phyloP scores from a whole-genome alignment of 1,140 invertebrate species.

The Heliconius melpomene region DNA sequence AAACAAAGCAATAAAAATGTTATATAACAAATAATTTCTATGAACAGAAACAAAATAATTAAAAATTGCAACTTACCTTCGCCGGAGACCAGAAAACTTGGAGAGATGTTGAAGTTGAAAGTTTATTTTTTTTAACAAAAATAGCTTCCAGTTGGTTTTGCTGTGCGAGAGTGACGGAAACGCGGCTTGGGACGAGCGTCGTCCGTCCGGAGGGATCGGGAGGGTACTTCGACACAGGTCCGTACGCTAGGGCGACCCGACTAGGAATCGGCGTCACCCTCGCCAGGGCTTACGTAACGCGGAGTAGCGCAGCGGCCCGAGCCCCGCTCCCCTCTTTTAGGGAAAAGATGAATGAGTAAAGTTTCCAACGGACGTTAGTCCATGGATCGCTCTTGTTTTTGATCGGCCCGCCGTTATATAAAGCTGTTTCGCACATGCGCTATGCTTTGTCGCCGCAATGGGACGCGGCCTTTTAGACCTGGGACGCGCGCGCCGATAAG shows the following conservation, averaged over 20 bases:
- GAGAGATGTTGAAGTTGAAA: constrained; percentile 43
- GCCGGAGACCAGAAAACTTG: constrained; percentile 40
- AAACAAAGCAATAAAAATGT: constrained; percentile 40
- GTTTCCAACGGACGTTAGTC: constrained; percentile 75
- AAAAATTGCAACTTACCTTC: constrained; percentile 55
- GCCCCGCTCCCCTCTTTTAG: constrained; percentile 70
- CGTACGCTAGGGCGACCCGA: constrained; percentile 62
- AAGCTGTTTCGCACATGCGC: constrained; percentile 61
- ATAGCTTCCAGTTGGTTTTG: constrained; percentile 20
- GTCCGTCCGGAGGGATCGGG: constrained; percentile 33
- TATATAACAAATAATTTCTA: constrained; percentile 52
- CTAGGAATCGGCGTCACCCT: constrained; percentile 64
- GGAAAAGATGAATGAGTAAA: constrained; percentile 79
- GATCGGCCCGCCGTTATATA: constrained; percentile 70
- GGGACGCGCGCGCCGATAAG: constrained; percentile 48
- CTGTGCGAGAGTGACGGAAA: constrained; percentile 11
- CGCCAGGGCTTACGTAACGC: constrained; percentile 65
- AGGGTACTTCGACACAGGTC: constrained; percentile 46
- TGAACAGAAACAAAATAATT: constrained; percentile 30
- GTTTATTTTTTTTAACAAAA: constrained; percentile 41
- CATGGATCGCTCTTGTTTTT: constrained; percentile 68
- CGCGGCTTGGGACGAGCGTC: constrained; percentile 32
- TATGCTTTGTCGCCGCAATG: constrained; percentile 39
- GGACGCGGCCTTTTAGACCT: constrained; percentile 19
- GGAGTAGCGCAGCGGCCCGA: constrained; percentile 65